Evolutionary conservation across 2,888 invertebrate species (phyloP), one percentile per base, ranked within the genome.

Genomic region (Capitulum mitella): DNA sequence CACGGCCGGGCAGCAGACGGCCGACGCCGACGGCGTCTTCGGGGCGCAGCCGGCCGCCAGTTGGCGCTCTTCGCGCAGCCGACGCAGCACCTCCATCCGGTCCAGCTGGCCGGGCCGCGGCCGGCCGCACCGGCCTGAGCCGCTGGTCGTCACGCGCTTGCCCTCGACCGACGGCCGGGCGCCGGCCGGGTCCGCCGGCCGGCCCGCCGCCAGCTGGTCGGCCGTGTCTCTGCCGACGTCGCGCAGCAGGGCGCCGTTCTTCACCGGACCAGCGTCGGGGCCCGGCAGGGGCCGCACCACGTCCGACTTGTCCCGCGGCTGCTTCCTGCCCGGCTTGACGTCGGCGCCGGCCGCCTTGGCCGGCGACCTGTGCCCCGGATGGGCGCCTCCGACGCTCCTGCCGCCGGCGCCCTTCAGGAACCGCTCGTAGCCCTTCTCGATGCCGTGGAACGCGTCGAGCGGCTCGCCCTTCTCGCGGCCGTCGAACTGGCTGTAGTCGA

Each of bases 401-500:
- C 64, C 32, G 34, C 32, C n/a, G 22, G 34, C n/a, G 22, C 70
- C 70, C 48, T 80, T 80, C 75, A 82, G 78, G 83, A 87, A 88
- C 83, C 90, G 91, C 84, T 83, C 82, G 80, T 82, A 81, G 19
- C 81, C 82, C 79, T 90, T 90, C 83, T 91, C 91, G 80, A 90
- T 90, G 0, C 90, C 90, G 82, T 89, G 88, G 79, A 87, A 88
- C 54, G 88, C 88, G 48, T 84, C 89, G 1, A 88, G 87, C 1
- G 88, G 87, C 37, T 89, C 89, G 54, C 88, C 88, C 0, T 91
- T 91, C 85, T 90, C 88, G 77, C 76, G 29, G 46, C 12, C 76
- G 8, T 1, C 29, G 84, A 90, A 92, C 81, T 90, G 88, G 34
- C 89, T 88, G 79, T 90, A 92, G 85, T 92, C 92, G 54, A 92